phyloP scores from a whole-genome alignment of 1,140 invertebrate genomes.

The Pemphigus obesinymphae region DNA sequence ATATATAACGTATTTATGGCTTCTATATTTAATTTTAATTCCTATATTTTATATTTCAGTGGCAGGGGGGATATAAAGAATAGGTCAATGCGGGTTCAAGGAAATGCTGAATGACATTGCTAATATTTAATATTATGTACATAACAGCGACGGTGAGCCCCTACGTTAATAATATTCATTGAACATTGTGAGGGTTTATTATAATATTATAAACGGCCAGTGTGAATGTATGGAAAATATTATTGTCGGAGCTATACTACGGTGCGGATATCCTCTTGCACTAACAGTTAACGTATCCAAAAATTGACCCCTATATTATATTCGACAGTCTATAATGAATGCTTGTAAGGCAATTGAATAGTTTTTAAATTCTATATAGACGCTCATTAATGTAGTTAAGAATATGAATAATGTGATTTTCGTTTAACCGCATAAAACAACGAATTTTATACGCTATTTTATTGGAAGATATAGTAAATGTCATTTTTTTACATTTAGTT shows the following conservation, averaged over 20 bases:
- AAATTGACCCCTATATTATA: background rate
- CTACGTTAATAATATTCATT: slow-evolving; percentile 31
- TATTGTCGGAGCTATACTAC: background rate
- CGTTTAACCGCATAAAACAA: background rate
- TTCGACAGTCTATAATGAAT: background rate
- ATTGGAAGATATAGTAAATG: too few relatives aligned
- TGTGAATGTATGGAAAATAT: slow-evolving; percentile 15
- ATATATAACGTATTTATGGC: too few relatives aligned
- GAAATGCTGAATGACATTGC: slow-evolving; percentile 10
- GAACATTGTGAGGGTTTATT: slow-evolving; percentile 27
- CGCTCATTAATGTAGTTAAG: background rate
- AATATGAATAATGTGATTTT: background rate
- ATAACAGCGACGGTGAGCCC: background rate
- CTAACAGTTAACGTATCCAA: background rate
- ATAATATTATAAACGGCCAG: background rate
- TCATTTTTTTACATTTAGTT: too few relatives aligned
- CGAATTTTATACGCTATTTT: background rate
- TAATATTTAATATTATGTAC: too few relatives aligned
- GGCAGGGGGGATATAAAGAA: background rate
- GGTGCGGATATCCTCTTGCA: slow-evolving; percentile 4
- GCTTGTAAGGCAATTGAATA: background rate
- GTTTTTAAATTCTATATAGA: background rate
- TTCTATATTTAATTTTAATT: too few relatives aligned
- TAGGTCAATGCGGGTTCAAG: slow-evolving; percentile 37
- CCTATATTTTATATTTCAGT: background rate